Conservation (phyloP, 2,113 vertebrate species). For the Pelobates fuscus region DNA sequence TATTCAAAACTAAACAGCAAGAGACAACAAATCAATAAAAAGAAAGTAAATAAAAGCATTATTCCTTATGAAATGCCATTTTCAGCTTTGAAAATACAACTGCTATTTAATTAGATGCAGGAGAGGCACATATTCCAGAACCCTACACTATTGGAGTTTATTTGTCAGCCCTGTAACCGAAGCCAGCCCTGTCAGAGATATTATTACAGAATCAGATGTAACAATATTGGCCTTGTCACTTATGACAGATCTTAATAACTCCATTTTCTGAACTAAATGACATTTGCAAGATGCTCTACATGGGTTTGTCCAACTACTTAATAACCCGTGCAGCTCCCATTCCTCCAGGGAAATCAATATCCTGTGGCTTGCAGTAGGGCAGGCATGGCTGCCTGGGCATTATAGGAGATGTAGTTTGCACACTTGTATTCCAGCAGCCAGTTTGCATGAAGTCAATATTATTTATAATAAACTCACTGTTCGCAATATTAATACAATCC, state of each 20-base stretch:
- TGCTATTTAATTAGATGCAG: not conserved
- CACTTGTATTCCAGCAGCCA: no score
- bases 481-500: no score
- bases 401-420: not conserved
- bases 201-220: not conserved
- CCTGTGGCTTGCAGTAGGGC: not conserved
- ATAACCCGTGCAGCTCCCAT: not conserved
- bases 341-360: not conserved
- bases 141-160: not conserved
- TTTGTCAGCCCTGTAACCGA: not conserved
- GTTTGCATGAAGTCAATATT: no score
- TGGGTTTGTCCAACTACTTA: not conserved
- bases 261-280: not conserved
- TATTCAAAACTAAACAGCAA: no score
- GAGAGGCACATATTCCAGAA: not conserved
- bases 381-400: not conserved
- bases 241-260: conserved; percentile 3
- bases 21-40: no score
- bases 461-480: no score
- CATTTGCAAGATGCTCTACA: not conserved
- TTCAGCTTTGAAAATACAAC: not conserved
- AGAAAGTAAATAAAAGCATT: no score
- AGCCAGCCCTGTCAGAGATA: not conserved
- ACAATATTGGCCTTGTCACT: not conserved
- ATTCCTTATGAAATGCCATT: not conserved